Evolutionary conservation across 2,113 vertebrate species (phyloP).

Genomic region (Elaphurus davidianus): DNA sequence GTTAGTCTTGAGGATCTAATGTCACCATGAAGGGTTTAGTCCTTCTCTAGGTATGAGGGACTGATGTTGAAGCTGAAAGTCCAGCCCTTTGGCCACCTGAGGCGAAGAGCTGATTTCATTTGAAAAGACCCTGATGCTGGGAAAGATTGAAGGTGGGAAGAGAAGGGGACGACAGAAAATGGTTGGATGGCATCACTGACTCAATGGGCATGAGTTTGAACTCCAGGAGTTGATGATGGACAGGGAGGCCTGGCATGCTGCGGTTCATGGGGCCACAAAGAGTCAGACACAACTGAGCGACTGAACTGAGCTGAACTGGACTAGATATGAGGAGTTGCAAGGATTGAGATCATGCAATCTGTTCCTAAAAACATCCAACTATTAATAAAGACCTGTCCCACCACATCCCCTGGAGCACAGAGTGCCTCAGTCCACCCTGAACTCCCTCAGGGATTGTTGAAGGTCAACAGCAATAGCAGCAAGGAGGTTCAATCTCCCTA

Average conservation of each 20-base stretch:
- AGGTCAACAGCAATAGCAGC: background rate
- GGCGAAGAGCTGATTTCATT: background rate
- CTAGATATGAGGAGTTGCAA: background rate
- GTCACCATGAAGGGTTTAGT: background rate
- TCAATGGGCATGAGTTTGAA: background rate
- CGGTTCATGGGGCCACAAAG: background rate
- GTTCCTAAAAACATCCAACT: background rate
- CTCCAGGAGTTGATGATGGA: background rate
- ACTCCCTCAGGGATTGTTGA: background rate
- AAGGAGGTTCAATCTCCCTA: accelerated
- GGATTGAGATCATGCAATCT: background rate
- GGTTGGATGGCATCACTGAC: background rate
- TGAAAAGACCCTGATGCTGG: background rate
- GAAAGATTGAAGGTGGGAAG: background rate
- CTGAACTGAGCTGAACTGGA: background rate
- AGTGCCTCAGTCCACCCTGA: background rate
- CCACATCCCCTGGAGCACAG: background rate
- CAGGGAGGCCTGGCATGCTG: background rate
- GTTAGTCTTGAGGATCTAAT: background rate
- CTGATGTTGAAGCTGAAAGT: background rate
- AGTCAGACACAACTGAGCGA: background rate
- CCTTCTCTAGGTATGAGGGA: background rate
- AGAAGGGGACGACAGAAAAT: background rate
- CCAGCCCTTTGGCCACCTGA: background rate
- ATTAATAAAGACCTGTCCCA: background rate